Conservation (phyloP, 2,888 invertebrate genomes). For the Lissonota sp. region DNA sequence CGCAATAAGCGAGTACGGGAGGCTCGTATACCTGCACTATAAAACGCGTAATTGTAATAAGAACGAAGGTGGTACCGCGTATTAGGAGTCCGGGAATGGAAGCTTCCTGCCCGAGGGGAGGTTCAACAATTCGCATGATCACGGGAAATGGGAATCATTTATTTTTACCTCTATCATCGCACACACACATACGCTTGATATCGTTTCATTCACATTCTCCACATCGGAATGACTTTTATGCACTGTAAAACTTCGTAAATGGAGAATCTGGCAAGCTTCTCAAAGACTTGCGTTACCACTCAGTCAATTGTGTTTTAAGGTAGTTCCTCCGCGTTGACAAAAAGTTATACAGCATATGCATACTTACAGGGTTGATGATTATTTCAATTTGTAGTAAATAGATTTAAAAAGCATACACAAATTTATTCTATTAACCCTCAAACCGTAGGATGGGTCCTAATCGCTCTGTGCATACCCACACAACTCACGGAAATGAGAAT, state of each 20-base stretch:
- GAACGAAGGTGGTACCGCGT: slow-evolving; percentile 25
- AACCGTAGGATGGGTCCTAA: no score
- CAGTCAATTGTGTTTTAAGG: no score
- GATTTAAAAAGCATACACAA: no score
- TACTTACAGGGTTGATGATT: no score
- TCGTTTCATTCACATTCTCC: slow-evolving; percentile 9
- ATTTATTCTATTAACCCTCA: no score
- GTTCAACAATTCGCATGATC: slow-evolving; percentile 29
- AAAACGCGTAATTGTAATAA: slow-evolving; percentile 50
- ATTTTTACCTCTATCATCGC: slow-evolving; percentile 26
- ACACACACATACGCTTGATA: not conserved
- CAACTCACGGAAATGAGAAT: no score
- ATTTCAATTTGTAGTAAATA: no score
- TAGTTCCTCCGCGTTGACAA: no score
- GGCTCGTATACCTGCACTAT: slow-evolving; percentile 25
- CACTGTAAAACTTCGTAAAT: slow-evolving; percentile 6
- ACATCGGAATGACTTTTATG: not conserved
- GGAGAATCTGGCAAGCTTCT: not conserved
- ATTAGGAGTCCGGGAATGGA: slow-evolving; percentile 2
- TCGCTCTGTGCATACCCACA: no score
- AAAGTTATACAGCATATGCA: no score
- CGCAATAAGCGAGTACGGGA: not conserved
- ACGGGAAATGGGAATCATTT: slow-evolving; percentile 47
- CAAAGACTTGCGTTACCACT: no score
- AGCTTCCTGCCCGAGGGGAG: slow-evolving; percentile 35